Conservation (phyloP, 2,797 vertebrate species). For the Bryconaethiops microstoma region DNA sequence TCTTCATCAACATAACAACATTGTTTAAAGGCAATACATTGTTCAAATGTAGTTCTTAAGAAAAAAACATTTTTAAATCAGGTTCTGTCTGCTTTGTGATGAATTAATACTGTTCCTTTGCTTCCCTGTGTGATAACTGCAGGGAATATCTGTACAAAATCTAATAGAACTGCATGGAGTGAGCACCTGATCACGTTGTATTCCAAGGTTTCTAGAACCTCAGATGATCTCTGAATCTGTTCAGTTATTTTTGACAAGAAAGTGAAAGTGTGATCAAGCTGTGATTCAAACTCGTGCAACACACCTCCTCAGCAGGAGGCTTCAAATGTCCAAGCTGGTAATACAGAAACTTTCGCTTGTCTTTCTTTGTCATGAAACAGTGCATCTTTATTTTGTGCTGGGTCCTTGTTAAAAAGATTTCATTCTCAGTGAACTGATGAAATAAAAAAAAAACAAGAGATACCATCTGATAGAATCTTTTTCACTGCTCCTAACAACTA, state of each 20-base stretch:
- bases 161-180: background rate
- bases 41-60: too few relatives aligned
- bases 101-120: background rate
- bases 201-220: background rate
- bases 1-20: too few relatives aligned
- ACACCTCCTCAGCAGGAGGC: background rate
- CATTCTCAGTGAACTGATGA: background rate
- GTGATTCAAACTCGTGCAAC: background rate
- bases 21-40: too few relatives aligned
- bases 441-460: background rate
- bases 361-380: background rate
- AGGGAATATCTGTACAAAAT: too few relatives aligned
- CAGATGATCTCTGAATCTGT: background rate
- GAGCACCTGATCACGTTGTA: background rate
- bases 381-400: background rate
- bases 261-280: slow-evolving; percentile 1
- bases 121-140: too few relatives aligned
- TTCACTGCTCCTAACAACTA: background rate
- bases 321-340: background rate
- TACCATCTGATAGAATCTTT: background rate
- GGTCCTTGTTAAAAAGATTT: background rate
- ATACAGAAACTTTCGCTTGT: background rate
- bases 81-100: background rate
- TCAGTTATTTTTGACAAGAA: slow-evolving; percentile 7
- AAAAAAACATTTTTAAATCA: too few relatives aligned